A percentile compares a stretch with the other conserved stretches of the same genome.
These are phyloP conservation scores for Ephestia elutella DNA, from an alignment of 1,140 invertebrate species.

Conservation along the genomic window DNA sequence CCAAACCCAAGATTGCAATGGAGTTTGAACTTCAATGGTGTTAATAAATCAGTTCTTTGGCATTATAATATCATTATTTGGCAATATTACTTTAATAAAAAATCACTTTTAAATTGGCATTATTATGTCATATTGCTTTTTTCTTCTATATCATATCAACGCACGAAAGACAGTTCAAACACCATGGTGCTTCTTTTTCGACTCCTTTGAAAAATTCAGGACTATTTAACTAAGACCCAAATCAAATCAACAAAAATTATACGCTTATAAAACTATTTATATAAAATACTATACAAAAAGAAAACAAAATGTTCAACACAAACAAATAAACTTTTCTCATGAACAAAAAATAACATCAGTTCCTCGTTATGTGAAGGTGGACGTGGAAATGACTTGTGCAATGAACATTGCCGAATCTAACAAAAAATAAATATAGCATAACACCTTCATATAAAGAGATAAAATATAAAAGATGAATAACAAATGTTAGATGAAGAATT, in stretches of 20 bases:
- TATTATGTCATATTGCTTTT: too few species aligned
- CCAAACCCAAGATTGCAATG: too few species aligned
- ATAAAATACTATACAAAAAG: background rate
- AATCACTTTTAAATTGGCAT: too few species aligned
- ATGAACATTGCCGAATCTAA: conserved; percentile 2
- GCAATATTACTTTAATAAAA: too few species aligned
- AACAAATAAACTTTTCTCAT: background rate
- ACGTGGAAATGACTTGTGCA: conserved; percentile 23
- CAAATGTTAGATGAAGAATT: conserved; percentile 17
- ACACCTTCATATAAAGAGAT: conserved; percentile 24
- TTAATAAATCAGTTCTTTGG: too few species aligned
- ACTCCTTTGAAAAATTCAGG: background rate
- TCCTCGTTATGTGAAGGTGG: conserved; percentile 20
- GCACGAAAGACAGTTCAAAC: background rate
- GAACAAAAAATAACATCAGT: background rate
- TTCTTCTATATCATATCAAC: too few species aligned
- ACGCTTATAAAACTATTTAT: background rate
- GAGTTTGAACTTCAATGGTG: too few species aligned
- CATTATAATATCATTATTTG: too few species aligned
- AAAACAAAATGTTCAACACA: background rate
- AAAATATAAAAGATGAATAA: conserved; percentile 22
- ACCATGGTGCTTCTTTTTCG: background rate
- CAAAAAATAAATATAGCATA: conserved; percentile 9
- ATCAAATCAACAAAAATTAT: background rate
- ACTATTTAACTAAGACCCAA: background rate